These are phyloP conservation scores for Tetragonula carbonaria DNA, from an alignment of 2,888 invertebrate genomes.

Conservation along the genomic window DNA sequence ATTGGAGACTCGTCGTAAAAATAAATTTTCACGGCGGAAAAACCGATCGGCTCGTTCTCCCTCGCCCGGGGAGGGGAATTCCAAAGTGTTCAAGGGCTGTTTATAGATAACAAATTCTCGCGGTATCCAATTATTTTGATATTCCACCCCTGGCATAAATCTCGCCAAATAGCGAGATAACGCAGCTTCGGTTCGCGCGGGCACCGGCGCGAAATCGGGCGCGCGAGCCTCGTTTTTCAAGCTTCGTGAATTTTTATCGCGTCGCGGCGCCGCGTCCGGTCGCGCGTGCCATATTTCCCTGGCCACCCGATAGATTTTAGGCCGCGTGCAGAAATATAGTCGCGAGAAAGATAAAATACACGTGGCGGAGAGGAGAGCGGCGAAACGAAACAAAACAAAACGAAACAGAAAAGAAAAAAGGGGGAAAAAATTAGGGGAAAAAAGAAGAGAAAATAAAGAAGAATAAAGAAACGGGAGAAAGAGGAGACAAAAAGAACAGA, in stretches of 20 bases:
- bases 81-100: constrained; percentile 13
- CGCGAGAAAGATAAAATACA: constrained; percentile 55
- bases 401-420: constrained; percentile 8
- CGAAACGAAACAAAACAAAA: constrained; percentile 36
- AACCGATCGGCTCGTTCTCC: not conserved
- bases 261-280: constrained; percentile 63
- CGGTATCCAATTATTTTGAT: constrained; percentile 62
- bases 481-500: constrained; percentile 3
- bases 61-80: not conserved
- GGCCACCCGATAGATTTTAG: constrained; percentile 66
- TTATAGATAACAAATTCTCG: constrained; percentile 57
- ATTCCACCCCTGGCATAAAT: constrained; percentile 47
- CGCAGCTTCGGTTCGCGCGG: constrained; percentile 51
- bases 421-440: constrained; percentile 3
- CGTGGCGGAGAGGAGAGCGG: not conserved
- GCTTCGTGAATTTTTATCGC: constrained; percentile 72
- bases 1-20: not conserved
- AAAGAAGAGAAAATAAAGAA: constrained; percentile 18
- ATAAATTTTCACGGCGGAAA: not conserved
- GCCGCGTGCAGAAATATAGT: constrained; percentile 56
- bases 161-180: constrained; percentile 47
- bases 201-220: constrained; percentile 43
- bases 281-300: constrained; percentile 65
- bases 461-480: not conserved
- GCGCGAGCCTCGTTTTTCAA: constrained; percentile 66